Percentiles rank a stretch among this genome's conserved stretches.
Conservation (phyloP, 2,797 vertebrate species). For the Mastacembelus armatus region DNA sequence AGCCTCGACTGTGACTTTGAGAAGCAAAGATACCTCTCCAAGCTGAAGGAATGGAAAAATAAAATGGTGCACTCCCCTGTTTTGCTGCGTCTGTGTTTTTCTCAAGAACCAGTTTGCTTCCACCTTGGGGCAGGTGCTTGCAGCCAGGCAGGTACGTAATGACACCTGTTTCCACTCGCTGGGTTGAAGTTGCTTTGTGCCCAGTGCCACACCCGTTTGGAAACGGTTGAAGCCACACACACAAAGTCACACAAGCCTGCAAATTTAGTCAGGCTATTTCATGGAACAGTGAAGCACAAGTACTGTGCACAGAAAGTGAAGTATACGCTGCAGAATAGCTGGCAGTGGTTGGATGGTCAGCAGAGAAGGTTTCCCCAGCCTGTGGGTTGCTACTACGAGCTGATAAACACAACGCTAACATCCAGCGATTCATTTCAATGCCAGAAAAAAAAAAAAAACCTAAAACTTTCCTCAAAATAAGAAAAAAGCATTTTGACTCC, state of each 20-base stretch:
- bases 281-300: conserved; percentile 60
- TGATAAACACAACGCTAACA: conserved; percentile 18
- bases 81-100: conserved; percentile 15
- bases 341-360: conserved; percentile 28
- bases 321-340: conserved; percentile 20
- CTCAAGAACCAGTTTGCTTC: conserved; percentile 56
- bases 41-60: conserved; percentile 7
- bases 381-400: conserved; percentile 18
- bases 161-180: conserved; percentile 62
- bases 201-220: conserved; percentile 33
- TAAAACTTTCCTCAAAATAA: conserved; percentile 2
- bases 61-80: background rate
- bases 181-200: conserved; percentile 24
- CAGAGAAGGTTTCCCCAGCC: conserved; percentile 29
- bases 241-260: background rate
- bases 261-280: conserved; percentile 50
- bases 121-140: conserved; percentile 49
- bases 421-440: conserved; percentile 11
- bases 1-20: background rate
- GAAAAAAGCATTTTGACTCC: background rate
- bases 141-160: conserved; percentile 39
- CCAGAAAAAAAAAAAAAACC: conserved; percentile 4
- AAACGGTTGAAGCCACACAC: conserved; percentile 1
- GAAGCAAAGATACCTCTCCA: background rate
- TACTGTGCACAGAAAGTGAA: conserved; percentile 35